These are phyloP conservation scores for Phainopepla nitens DNA, from an alignment of 2,113 vertebrate species.

Conservation along the genomic window DNA sequence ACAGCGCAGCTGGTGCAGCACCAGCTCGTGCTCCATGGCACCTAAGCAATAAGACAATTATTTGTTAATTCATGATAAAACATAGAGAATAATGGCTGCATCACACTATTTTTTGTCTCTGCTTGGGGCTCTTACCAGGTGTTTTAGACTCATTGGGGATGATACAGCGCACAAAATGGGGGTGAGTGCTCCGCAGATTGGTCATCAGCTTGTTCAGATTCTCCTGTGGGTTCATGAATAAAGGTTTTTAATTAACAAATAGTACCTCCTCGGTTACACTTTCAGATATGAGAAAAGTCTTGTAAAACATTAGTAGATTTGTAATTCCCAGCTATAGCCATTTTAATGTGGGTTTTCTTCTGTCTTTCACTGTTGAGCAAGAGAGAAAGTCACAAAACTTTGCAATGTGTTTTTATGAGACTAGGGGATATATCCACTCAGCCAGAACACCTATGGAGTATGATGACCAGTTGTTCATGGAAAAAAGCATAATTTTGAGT, in stretches of 20 bases:
- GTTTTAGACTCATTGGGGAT: conserved; percentile 32
- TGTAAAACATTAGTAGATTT: not conserved
- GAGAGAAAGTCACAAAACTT: not conserved
- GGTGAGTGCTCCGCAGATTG: conserved; percentile 18
- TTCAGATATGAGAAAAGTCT: not conserved
- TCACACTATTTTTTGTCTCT: not conserved
- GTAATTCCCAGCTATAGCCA: not conserved
- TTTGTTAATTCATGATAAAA: not conserved
- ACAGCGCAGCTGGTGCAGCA: conserved; percentile 38
- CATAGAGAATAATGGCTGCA: not conserved
- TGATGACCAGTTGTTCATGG: not conserved
- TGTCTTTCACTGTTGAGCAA: not conserved
- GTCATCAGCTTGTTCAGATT: conserved; percentile 78
- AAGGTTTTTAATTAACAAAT: not conserved
- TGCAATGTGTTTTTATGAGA: not conserved
- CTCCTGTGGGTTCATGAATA: conserved; percentile 67
- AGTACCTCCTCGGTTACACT: not conserved
- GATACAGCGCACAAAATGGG: conserved; percentile 14
- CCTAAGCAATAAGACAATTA: conserved; percentile 55
- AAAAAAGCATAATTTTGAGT: not conserved
- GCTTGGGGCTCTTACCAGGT: not conserved
- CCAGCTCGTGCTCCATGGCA: conserved; percentile 54
- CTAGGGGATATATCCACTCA: not conserved
- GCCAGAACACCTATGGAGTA: not conserved
- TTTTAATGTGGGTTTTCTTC: not conserved